These are phyloP conservation scores for Trimorus sp. DNA, from an alignment of 2,888 invertebrate genomes.

Conservation along the genomic window DNA sequence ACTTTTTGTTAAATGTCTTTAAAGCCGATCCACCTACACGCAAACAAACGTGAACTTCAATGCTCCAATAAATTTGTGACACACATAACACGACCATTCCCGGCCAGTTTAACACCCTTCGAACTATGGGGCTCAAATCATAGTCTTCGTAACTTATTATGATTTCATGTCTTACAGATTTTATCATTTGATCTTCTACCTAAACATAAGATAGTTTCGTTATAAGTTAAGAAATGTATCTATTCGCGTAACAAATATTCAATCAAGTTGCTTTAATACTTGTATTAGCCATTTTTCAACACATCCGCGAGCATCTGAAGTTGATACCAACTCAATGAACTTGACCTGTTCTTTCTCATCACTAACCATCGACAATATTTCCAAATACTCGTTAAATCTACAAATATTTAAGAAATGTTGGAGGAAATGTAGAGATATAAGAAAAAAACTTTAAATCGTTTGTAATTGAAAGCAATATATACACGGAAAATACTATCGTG, in stretches of 20 bases:
- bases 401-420: too few species aligned
- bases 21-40: conserved; percentile 84
- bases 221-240: not conserved
- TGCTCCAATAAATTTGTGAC: conserved; percentile 92
- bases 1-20: conserved; percentile 83
- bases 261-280: conserved; percentile 71
- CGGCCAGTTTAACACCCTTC: conserved; percentile 91
- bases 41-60: conserved; percentile 88
- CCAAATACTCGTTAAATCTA: conserved; percentile 86
- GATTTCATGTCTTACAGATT: conserved; percentile 87
- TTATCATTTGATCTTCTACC: conserved; percentile 92
- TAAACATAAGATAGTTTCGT: conserved; percentile 73
- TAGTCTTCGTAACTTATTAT: conserved; percentile 86
- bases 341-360: conserved; percentile 88
- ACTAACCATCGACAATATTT: conserved; percentile 90
- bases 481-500: too few species aligned
- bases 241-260: not conserved
- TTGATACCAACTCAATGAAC: conserved; percentile 85
- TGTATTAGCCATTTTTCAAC: conserved; percentile 93
- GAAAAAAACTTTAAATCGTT: too few species aligned
- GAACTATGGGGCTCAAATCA: conserved; percentile 83
- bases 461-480: not conserved
- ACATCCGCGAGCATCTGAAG: conserved; percentile 89
- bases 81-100: conserved; percentile 91
- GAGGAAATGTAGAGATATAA: too few species aligned